Base-by-base conservation (phyloP, 1,140 invertebrate genomes). In the Sminthurides bifidus region DNA sequence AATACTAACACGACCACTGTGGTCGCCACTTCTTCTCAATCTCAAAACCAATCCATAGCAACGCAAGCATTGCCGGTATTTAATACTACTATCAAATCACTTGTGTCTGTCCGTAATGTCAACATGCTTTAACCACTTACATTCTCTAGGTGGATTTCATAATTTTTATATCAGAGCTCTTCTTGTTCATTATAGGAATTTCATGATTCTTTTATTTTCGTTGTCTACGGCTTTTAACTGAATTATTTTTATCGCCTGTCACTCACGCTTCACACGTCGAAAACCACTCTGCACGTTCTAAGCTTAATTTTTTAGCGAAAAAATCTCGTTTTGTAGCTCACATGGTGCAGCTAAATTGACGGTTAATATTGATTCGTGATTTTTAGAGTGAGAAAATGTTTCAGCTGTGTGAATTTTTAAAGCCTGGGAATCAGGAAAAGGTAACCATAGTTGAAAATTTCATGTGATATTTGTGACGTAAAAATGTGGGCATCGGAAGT, bases 1-100 rank as follows among this genome's bases (percentile, higher is more conserved):
- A 61, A 23, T 53, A 65, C 74, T 37, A 75, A 71, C 51, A 54
- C 53, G 41, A 53, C 57, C 29, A 37, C 43, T 45, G 38, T 21
- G 21, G 43, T 57, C 27, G 44, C 51, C 46, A 21, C 50, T 49
- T 45, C 48, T 40, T 37, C 48, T 37, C 54, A 59, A 48, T 56
- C 52, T 59, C 61, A 63, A 54, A 63, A 50, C 57, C 61, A 63
- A 63, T 56, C 57, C 52, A 63, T 63, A 59, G 37, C 57, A 51
- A 43, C 57, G 29, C 61, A 63, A 44, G 55, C 61, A 50, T 41
- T 63, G 41, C 54, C 61, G 61, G 61, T 63, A 63, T 41, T 19
- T 21, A 53, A 43, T 23, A 23, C 15, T 14, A 29, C 45, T 48
- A 23, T 10, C 19, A n/a, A 17, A 19, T 12, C 10, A 48, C 24